phyloP scores from a whole-genome alignment of 2,797 vertebrate species.

The Scleropages formosus region DNA sequence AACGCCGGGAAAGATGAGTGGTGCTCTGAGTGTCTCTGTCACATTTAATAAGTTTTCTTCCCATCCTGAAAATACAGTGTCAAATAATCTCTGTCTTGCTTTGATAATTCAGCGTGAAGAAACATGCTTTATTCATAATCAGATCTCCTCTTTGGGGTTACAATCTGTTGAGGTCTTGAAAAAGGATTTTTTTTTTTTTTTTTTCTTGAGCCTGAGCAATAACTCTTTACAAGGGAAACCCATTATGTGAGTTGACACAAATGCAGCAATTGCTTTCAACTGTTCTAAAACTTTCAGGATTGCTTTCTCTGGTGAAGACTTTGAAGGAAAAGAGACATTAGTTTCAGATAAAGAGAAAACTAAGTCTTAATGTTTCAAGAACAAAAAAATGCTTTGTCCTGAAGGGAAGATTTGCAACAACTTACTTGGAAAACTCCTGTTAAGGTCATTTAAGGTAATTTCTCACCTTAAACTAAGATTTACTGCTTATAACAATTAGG shows the following conservation, averaged over 20 bases:
- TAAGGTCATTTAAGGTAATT: too few species aligned
- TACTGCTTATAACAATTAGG: too few species aligned
- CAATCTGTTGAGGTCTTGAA: slow-evolving; percentile 5
- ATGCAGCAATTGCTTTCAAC: not conserved
- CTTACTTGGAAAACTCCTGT: too few species aligned
- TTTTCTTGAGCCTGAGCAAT: not conserved
- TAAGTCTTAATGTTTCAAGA: not conserved
- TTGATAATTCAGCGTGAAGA: slow-evolving; percentile 26
- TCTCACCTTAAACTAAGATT: too few species aligned
- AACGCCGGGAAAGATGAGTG: slow-evolving; percentile 23
- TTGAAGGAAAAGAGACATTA: not conserved
- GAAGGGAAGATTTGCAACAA: too few species aligned
- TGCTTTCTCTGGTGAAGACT: not conserved
- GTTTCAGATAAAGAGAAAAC: not conserved
- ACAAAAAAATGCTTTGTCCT: too few species aligned
- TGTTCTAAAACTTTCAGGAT: not conserved
- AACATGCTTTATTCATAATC: slow-evolving; percentile 27
- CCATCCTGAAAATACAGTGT: slow-evolving; percentile 30
- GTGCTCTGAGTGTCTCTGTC: slow-evolving; percentile 31
- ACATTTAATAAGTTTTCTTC: slow-evolving; percentile 34
- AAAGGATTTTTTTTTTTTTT: not conserved
- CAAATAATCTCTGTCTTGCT: slow-evolving; percentile 24
- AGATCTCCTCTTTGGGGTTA: slow-evolving; percentile 14
- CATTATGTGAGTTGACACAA: not conserved
- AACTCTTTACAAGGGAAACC: slow-evolving; percentile 4